phyloP scores from a whole-genome alignment of 2,888 invertebrate species.

The Sphaerophoria rueppellii region DNA sequence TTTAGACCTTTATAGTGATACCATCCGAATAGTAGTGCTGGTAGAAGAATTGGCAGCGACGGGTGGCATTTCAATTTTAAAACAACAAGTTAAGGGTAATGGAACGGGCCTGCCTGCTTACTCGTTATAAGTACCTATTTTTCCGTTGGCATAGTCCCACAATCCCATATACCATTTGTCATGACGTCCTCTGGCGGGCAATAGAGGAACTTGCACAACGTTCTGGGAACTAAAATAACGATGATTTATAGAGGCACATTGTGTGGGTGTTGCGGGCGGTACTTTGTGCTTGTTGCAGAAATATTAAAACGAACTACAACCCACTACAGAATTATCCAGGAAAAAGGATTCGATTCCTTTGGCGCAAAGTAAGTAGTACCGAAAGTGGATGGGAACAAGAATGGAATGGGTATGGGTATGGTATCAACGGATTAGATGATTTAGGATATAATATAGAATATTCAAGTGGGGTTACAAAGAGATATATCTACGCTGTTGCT shows the following conservation, averaged over 20 bases:
- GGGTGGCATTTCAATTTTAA: constrained; percentile 57
- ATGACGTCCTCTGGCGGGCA: constrained; percentile 63
- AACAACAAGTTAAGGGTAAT: constrained; percentile 53
- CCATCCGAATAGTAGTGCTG: constrained; percentile 33
- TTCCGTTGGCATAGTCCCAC: constrained; percentile 2
- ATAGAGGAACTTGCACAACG: constrained; percentile 64
- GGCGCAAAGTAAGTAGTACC: neutral
- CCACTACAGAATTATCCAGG: constrained; percentile 25
- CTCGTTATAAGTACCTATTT: neutral
- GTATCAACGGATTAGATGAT: constrained; percentile 36
- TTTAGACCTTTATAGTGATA: constrained; percentile 34
- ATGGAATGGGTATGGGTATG: constrained; percentile 38
- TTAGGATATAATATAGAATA: constrained; percentile 25
- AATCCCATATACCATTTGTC: constrained; percentile 49
- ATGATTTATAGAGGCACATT: constrained; percentile 62
- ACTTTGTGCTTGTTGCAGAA: constrained; percentile 35
- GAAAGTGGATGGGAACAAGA: neutral
- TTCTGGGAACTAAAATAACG: constrained; percentile 64
- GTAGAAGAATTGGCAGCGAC: neutral
- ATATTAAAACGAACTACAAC: constrained; percentile 35
- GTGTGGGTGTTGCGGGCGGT: neutral
- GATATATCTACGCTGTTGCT: no score
- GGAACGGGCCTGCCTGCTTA: constrained; percentile 20
- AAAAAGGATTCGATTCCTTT: constrained; percentile 20
- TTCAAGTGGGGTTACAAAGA: neutral